Conservation (phyloP, 2,888 invertebrate genomes). For the Eumerus sabulonum region DNA sequence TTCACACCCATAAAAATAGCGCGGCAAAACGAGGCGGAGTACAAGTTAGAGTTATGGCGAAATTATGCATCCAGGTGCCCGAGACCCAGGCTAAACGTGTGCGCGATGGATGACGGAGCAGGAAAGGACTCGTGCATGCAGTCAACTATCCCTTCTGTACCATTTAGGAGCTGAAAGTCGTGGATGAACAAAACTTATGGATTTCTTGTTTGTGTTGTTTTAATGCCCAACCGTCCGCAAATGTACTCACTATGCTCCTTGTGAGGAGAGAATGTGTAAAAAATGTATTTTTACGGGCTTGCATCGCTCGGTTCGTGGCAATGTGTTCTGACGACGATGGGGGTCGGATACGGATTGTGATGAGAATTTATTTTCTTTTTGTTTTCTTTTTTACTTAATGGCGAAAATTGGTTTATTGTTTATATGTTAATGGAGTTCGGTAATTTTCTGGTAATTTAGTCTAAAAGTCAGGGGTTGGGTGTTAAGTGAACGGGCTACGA, state of each 20-base stretch:
- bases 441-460: no score
- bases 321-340: no score
- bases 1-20: slow-evolving; percentile 48
- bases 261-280: slow-evolving; percentile 28
- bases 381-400: slow-evolving; percentile 39
- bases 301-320: slow-evolving; percentile 4
- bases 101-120: not conserved
- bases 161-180: slow-evolving; percentile 48
- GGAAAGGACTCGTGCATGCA: not conserved
- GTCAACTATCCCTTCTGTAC: slow-evolving; percentile 27
- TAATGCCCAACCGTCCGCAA: slow-evolving; percentile 46
- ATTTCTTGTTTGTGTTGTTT: slow-evolving; percentile 30
- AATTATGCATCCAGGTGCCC: slow-evolving; percentile 56
- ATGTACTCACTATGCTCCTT: slow-evolving; percentile 9
- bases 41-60: slow-evolving; percentile 49
- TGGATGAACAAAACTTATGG: slow-evolving; percentile 62
- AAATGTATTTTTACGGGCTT: slow-evolving; percentile 41
- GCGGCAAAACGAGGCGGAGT: not conserved
- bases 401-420: slow-evolving; percentile 49
- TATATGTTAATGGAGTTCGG: not conserved
- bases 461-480: no score
- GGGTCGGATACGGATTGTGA: not conserved
- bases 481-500: no score
- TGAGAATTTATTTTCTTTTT: slow-evolving; percentile 18
- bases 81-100: slow-evolving; percentile 3